Evolutionary conservation across 2,888 invertebrate genomes (phyloP).

Genomic region (Dicranocentrus wangi): DNA sequence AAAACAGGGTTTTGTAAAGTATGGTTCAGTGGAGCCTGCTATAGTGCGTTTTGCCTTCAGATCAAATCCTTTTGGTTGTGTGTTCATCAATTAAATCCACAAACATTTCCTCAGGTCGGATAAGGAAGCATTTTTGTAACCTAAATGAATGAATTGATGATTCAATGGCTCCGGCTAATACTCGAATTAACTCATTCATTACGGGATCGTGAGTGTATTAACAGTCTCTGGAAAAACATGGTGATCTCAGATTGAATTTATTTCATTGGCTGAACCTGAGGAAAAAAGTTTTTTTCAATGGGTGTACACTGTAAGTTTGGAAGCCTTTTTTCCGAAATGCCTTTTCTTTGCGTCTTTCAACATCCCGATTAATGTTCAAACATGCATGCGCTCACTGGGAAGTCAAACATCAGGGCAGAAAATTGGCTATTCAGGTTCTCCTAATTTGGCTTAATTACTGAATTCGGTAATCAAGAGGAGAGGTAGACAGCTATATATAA

Average conservation of each 20-base stretch:
- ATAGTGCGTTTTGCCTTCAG: not conserved
- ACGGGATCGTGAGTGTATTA: too few relatives aligned
- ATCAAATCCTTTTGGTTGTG: not conserved
- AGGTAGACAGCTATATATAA: slow-evolving; percentile 23
- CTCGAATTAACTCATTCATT: too few relatives aligned
- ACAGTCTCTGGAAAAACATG: too few relatives aligned
- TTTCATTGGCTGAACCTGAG: too few relatives aligned
- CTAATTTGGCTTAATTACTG: slow-evolving; percentile 63
- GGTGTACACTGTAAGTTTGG: too few relatives aligned
- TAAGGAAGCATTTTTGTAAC: too few relatives aligned
- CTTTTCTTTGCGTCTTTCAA: not conserved
- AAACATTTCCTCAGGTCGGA: too few relatives aligned
- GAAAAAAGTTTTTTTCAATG: too few relatives aligned
- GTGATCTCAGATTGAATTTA: too few relatives aligned
- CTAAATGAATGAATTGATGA: too few relatives aligned
- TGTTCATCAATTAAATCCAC: too few relatives aligned
- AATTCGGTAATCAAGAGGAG: slow-evolving; percentile 53
- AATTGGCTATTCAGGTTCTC: slow-evolving; percentile 54
- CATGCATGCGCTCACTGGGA: slow-evolving; percentile 10
- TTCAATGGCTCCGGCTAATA: too few relatives aligned
- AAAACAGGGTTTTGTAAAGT: not conserved
- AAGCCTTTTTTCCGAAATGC: not conserved
- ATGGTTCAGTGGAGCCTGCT: not conserved
- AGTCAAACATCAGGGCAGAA: slow-evolving; percentile 40
- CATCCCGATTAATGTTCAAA: not conserved